Evolutionary conservation across 2,888 invertebrate species (phyloP), one percentile per base, ranked within the genome.

Genomic region (Megastigmus dorsalis): DNA sequence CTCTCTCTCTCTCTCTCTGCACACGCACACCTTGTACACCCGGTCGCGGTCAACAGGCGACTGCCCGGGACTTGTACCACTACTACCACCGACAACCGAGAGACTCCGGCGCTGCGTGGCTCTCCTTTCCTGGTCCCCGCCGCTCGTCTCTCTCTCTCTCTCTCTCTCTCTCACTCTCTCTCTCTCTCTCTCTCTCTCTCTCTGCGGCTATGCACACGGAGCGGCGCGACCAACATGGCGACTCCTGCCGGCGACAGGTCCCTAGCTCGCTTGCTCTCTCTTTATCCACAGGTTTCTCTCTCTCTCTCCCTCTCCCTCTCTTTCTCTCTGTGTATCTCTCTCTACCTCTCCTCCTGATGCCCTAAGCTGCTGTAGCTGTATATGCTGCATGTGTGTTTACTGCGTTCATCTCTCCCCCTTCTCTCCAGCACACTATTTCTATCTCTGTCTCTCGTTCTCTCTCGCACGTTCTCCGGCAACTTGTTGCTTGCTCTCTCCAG

Each of bases 11-110:
- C 33, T 48, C 48, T 36, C 6, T 48, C 4, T 26, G 78, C 79
- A 80, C 82, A 68, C 76, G 62, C 74, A 77, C 75, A 45, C 52
- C 72, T 83, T 80, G 78, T 82, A 79, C 65, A 84, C 84, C 82
- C 86, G 85, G 84, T 86, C 86, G 87, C 87, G 84, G 84, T 85
- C 85, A 85, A 82, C 84, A 84, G 82, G 85, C 86, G 85, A 87
- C 87, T 87, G 83, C 79, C 59, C 63, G 66, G 38, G 60, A 41
- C 67, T 52, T 26, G 67, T 43, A 38, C 48, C 62, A 20, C 28
- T 13, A 57, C 57, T 45, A 36, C 43, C 33, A 45, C 18, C 3
- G 23, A 43, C 57, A n/a, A n/a, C n/a, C n/a, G n/a, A n/a, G 30
- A 48, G 65, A 54, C 55, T 57, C 57, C 50, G 30, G 1, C 18